Conservation (phyloP, 2,888 invertebrate species). For the Tinea pellionella region DNA sequence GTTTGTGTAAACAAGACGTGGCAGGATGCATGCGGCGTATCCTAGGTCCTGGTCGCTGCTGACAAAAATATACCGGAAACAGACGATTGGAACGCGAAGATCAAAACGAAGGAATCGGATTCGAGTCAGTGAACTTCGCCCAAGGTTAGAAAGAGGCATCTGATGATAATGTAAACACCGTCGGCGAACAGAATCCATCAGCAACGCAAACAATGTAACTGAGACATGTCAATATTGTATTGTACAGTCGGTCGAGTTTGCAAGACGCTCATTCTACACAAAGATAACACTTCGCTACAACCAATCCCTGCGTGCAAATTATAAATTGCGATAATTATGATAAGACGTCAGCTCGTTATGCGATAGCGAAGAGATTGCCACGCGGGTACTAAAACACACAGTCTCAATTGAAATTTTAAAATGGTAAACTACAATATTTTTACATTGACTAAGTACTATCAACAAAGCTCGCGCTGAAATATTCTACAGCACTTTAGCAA, state of each 20-base stretch:
- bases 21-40: constrained; percentile 42
- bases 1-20: constrained; percentile 19
- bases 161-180: constrained; percentile 31
- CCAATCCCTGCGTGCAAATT: neutral
- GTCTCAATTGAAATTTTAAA: neutral
- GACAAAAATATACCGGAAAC: constrained; percentile 53
- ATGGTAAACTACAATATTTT: too few relatives aligned
- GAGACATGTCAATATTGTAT: constrained; percentile 42
- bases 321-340: neutral
- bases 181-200: constrained; percentile 39
- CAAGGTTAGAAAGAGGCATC: constrained; percentile 47
- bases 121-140: constrained; percentile 47
- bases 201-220: constrained; percentile 39
- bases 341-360: neutral
- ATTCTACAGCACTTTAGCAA: too few relatives aligned
- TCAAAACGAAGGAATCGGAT: neutral
- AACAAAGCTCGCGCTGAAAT: too few relatives aligned
- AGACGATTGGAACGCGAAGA: constrained; percentile 36
- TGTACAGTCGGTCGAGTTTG: constrained; percentile 20
- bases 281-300: neutral
- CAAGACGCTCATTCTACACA: constrained; percentile 12
- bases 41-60: constrained; percentile 39
- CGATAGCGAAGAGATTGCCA: neutral
- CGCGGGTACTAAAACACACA: neutral
- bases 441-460: too few relatives aligned